Percentiles rank a stretch among this genome's conserved stretches.
Evolutionary conservation across 2,888 invertebrate genomes (phyloP).

Genomic region (Slavum lentiscoides): DNA sequence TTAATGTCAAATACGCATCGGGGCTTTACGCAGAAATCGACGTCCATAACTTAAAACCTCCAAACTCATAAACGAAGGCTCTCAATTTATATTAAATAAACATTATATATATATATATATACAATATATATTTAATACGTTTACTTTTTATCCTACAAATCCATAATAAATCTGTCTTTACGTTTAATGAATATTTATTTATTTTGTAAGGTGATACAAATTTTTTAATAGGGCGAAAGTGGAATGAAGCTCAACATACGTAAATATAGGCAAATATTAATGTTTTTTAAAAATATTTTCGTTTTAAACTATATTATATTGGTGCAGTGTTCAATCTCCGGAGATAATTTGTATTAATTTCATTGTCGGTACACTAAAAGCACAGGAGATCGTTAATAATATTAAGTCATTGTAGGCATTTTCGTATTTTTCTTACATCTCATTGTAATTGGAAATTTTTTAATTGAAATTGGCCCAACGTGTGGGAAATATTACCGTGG

Average conservation of each 20-base stretch:
- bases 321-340: too few relatives aligned
- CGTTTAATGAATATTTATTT: constrained; percentile 23
- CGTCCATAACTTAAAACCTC: constrained; percentile 49
- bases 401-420: too few relatives aligned
- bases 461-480: too few relatives aligned
- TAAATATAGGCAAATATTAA: neutral
- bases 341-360: neutral
- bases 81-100: constrained; percentile 39
- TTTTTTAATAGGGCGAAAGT: constrained; percentile 11
- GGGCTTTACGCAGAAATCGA: constrained; percentile 49
- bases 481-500: too few relatives aligned
- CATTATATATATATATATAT: neutral
- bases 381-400: neutral
- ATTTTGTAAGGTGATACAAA: constrained; percentile 26
- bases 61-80: constrained; percentile 38
- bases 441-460: too few relatives aligned
- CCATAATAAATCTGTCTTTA: constrained; percentile 36
- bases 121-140: neutral
- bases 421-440: too few relatives aligned
- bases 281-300: neutral
- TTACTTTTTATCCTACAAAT: constrained; percentile 30
- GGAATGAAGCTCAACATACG: constrained; percentile 7
- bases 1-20: constrained; percentile 52
- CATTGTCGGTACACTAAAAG: neutral
- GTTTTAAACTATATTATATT: too few relatives aligned